These are phyloP conservation scores for Magallana nippona DNA, from an alignment of 2,888 invertebrate genomes.

Conservation along the genomic window DNA sequence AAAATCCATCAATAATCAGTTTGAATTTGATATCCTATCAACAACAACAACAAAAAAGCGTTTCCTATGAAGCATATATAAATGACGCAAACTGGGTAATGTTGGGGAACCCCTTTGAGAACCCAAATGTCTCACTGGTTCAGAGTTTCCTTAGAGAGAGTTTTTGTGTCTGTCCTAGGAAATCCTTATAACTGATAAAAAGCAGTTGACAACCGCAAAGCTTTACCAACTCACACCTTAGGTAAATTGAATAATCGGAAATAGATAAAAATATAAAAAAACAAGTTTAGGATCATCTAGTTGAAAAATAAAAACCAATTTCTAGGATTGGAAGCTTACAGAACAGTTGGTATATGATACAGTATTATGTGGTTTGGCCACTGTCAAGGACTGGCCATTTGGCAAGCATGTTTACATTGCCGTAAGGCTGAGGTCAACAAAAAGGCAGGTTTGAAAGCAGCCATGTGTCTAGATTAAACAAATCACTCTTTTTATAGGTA, in stretches of 20 bases:
- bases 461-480: constrained; percentile 8
- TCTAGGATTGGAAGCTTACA: background rate
- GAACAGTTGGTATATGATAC: constrained; percentile 3
- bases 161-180: background rate
- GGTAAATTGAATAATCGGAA: background rate
- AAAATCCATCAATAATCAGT: too few species aligned
- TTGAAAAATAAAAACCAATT: background rate
- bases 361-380: background rate
- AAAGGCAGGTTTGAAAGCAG: constrained; percentile 23
- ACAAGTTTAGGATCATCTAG: background rate
- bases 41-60: too few species aligned
- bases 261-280: background rate
- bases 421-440: background rate
- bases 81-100: background rate
- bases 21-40: too few species aligned
- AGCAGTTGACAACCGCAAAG: constrained; percentile 1
- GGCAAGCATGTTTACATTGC: background rate
- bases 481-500: constrained; percentile 21
- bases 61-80: background rate
- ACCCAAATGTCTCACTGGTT: background rate
- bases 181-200: constrained; percentile 33
- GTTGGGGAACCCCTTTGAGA: constrained; percentile 2
- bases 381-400: background rate
- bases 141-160: background rate
- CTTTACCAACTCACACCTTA: constrained; percentile 26